phyloP scores from a whole-genome alignment of 2,888 invertebrate species.

The Chalcosyrphus nemorum region DNA sequence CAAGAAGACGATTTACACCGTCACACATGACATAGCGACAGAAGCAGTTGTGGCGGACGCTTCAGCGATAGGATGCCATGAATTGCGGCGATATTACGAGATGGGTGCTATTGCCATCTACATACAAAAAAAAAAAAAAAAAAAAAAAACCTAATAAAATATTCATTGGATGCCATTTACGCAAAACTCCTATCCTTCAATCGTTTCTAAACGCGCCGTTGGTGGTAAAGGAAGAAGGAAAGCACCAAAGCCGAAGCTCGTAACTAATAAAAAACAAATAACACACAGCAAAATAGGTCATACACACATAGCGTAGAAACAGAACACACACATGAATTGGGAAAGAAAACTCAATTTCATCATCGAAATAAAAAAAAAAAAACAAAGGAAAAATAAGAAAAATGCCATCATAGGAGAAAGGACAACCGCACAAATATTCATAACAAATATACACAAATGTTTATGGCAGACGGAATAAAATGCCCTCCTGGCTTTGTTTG shows the following conservation, averaged over 20 bases:
- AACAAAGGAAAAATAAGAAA: conserved; percentile 14
- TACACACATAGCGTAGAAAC: neutral
- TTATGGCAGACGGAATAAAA: conserved; percentile 54
- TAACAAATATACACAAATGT: conserved; percentile 62
- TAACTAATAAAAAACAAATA: conserved; percentile 57
- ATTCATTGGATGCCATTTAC: conserved; percentile 63
- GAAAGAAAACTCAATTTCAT: conserved; percentile 56
- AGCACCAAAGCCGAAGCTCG: conserved; percentile 41
- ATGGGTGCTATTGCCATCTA: conserved; percentile 37
- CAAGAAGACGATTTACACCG: conserved; percentile 23
- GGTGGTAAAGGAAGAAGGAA: conserved; percentile 1
- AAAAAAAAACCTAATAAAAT: conserved; percentile 50
- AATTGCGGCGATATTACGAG: conserved; percentile 2
- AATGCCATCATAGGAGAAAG: conserved; percentile 16
- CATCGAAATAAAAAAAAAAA: conserved; percentile 50
- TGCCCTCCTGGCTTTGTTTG: conserved; percentile 53
- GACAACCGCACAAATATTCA: conserved; percentile 53
- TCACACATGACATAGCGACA: conserved; percentile 20
- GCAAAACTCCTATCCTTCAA: conserved; percentile 35
- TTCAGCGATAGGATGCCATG: neutral
- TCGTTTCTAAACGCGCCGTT: conserved; percentile 40
- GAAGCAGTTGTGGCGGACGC: neutral
- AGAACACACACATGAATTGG: conserved; percentile 22
- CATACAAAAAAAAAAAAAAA: conserved; percentile 5
- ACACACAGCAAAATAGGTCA: conserved; percentile 49